Evolutionary conservation across 1,140 invertebrate genomes (phyloP).

Genomic region (Drosophila equinoxialis): DNA sequence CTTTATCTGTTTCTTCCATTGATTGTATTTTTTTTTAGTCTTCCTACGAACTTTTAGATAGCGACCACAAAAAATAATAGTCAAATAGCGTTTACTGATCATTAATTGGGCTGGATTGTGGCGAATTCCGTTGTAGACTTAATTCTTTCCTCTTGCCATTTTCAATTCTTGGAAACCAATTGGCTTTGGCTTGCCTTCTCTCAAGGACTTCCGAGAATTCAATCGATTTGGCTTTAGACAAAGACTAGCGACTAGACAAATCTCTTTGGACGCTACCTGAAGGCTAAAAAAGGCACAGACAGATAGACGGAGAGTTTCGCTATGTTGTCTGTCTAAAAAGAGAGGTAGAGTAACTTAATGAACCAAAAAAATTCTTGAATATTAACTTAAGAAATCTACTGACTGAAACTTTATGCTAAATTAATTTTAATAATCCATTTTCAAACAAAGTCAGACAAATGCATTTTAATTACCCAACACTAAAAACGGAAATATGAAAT

Average conservation of each 20-base stretch:
- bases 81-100: background rate
- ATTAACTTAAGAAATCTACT: constrained; percentile 36
- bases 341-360: too few relatives aligned
- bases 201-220: background rate
- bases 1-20: too few relatives aligned
- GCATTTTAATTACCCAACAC: constrained; percentile 75
- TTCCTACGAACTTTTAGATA: background rate
- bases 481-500: constrained; percentile 41
- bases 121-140: background rate
- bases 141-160: background rate
- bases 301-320: background rate
- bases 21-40: too few relatives aligned
- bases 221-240: background rate
- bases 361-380: too few relatives aligned
- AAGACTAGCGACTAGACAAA: background rate
- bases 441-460: constrained; percentile 74
- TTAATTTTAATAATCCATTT: constrained; percentile 71
- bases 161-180: background rate
- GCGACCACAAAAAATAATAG: background rate
- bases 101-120: background rate
- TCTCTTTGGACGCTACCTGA: background rate
- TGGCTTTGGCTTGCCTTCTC: background rate
- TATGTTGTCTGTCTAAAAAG: too few relatives aligned
- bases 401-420: constrained; percentile 65
- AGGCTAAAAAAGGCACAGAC: background rate